Percentiles rank a stretch among this genome's conserved stretches.
These are phyloP conservation scores for Perca schrenkii DNA, from an alignment of 2,113 vertebrate species.

Conservation along the genomic window DNA sequence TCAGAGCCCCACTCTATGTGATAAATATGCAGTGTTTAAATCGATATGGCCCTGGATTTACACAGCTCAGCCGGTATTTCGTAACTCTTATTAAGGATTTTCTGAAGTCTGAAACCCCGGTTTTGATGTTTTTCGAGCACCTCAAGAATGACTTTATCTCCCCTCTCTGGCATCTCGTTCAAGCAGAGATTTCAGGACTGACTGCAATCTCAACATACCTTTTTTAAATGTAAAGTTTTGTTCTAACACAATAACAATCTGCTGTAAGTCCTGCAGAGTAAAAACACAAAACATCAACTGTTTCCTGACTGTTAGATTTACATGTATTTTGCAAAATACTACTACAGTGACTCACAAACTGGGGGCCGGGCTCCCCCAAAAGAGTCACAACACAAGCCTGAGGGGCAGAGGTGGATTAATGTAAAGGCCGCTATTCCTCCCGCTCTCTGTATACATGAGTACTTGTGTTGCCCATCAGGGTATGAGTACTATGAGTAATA, in stretches of 20 bases:
- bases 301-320: not conserved
- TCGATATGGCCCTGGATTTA: not conserved
- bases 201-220: not conserved
- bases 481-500: not conserved
- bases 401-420: not conserved
- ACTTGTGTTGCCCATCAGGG: not conserved
- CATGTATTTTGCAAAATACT: not conserved
- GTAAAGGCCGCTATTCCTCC: not conserved
- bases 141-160: not conserved
- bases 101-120: not conserved
- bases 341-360: not conserved
- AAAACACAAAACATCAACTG: not conserved
- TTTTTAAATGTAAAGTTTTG: not conserved
- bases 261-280: not conserved
- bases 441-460: not conserved
- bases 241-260: not conserved
- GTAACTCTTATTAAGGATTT: not conserved
- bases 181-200: not conserved
- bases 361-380: no score
- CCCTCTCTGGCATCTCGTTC: not conserved
- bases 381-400: not conserved
- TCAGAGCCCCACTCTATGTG: constrained; percentile 4
- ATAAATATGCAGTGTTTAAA: constrained; percentile 10
- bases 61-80: not conserved
- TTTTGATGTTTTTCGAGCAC: not conserved